Percentiles rank a stretch among this genome's conserved stretches.
These are phyloP conservation scores for Podocnemis expansa DNA, from an alignment of 2,113 vertebrate genomes.

Conservation along the genomic window DNA sequence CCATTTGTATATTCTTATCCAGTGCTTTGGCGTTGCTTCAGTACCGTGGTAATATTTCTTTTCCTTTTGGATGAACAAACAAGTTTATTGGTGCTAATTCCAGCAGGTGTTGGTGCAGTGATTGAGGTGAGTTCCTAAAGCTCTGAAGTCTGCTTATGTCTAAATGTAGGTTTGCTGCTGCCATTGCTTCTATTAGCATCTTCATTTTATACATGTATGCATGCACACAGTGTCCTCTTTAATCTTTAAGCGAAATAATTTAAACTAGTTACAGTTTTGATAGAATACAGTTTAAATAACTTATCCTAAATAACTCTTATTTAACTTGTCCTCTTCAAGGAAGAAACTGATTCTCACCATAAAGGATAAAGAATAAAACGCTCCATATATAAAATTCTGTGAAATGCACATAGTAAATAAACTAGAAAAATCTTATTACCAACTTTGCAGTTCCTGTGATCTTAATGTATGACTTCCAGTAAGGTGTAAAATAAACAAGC, in stretches of 20 bases:
- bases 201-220: too few relatives aligned
- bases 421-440: background rate
- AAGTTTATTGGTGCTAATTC: conserved; percentile 91
- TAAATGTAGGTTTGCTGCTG: background rate
- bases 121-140: conserved; percentile 85
- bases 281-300: background rate
- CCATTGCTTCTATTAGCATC: background rate
- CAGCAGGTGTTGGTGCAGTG: conserved; percentile 89
- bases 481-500: too few relatives aligned
- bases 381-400: background rate
- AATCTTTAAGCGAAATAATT: background rate
- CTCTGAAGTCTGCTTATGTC: background rate
- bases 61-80: conserved; percentile 94
- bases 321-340: background rate
- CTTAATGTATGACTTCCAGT: background rate
- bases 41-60: conserved; percentile 93
- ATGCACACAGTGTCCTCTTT: background rate
- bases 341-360: background rate
- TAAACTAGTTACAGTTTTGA: background rate
- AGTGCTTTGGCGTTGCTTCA: conserved; percentile 96
- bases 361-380: background rate
- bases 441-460: background rate
- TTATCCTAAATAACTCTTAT: background rate
- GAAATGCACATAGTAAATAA: background rate
- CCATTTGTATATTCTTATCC: background rate